phyloP scores from a whole-genome alignment of 2,113 vertebrate species.

The Cyrtonyx montezumae region DNA sequence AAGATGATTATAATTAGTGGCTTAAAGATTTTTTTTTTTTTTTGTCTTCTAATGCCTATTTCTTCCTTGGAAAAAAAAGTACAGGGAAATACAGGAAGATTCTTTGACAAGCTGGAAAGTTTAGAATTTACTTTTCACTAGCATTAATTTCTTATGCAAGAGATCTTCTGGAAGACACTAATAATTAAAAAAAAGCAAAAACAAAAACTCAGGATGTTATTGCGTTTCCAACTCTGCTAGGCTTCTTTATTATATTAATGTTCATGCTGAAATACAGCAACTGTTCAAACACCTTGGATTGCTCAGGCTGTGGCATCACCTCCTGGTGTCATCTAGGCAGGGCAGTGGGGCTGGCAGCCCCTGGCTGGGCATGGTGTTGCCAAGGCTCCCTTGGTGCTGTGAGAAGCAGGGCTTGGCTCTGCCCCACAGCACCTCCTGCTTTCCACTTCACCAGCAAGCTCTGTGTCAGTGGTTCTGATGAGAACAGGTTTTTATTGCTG shows the following conservation, averaged over 20 bases:
- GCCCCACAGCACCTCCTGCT: not conserved
- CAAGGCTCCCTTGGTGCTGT: not conserved
- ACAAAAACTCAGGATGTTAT: not conserved
- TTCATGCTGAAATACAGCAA: constrained; percentile 70
- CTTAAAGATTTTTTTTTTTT: constrained; percentile 33
- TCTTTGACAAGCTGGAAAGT: constrained; percentile 8
- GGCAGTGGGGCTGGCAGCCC: not conserved
- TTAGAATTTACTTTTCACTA: constrained; percentile 37
- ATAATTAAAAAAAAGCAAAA: not conserved
- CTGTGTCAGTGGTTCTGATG: constrained; percentile 43
- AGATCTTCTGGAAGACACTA: constrained; percentile 45
- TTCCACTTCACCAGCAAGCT: constrained; percentile 43
- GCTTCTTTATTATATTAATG: constrained; percentile 31
- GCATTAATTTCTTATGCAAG: constrained; percentile 51
- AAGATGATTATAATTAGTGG: constrained; percentile 18
- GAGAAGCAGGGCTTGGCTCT: not conserved
- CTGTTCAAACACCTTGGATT: constrained; percentile 59
- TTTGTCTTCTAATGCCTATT: constrained; percentile 13
- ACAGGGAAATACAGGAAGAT: not conserved
- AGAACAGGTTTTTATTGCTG: constrained; percentile 68
- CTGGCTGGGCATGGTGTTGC: not conserved
- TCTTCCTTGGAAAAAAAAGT: not conserved
- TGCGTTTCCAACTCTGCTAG: constrained; percentile 13
- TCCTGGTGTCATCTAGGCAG: not conserved
- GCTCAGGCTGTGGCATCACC: not conserved